Conservation (phyloP, 2,888 invertebrate genomes). For the Iselma pallidipennis region DNA sequence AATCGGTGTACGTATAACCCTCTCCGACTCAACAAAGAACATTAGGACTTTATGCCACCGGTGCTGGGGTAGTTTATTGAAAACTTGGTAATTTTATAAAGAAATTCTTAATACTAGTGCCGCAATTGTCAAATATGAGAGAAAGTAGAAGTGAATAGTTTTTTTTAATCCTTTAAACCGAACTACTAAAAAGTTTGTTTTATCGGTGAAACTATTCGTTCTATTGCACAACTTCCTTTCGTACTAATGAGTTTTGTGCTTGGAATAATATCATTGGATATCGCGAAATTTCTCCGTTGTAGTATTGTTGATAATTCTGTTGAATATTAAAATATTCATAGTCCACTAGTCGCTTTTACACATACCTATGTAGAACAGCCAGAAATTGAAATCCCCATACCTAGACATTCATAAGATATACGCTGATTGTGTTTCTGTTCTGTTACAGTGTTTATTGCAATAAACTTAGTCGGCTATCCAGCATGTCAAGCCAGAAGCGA, state of each 20-base stretch:
- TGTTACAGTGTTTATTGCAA: constrained; percentile 30
- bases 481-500: constrained; percentile 19
- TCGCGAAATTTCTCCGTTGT: no score
- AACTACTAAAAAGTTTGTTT: no score
- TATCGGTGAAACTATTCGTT: no score
- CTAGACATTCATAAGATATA: neutral
- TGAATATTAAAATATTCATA: neutral
- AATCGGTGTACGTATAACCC: neutral
- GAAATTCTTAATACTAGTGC: neutral
- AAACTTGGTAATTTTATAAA: neutral
- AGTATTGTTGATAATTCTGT: neutral
- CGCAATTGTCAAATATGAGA: no score
- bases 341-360: neutral
- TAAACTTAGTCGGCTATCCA: constrained; percentile 25
- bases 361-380: neutral
- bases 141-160: no score
- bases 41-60: neutral
- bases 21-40: neutral
- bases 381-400: neutral
- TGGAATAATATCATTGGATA: neutral
- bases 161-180: no score
- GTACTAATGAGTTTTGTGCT: neutral
- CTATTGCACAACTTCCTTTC: no score
- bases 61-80: neutral
- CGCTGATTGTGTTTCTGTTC: neutral